phyloP scores from a whole-genome alignment of 1,140 invertebrate genomes.

The Callitettix versicolor region DNA sequence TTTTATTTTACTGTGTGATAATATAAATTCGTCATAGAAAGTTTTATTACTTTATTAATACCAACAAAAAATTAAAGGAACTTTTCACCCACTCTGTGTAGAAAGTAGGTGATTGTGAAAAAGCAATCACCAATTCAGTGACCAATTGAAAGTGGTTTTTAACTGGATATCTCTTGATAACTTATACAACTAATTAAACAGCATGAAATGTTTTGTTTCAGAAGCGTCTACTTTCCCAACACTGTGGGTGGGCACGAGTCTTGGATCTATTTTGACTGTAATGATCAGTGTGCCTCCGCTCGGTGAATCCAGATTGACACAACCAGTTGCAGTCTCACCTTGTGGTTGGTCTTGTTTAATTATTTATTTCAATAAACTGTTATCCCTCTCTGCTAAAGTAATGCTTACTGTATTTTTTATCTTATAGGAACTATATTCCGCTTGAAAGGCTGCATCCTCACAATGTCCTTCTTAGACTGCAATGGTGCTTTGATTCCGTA shows the following conservation, averaged over 20 bases:
- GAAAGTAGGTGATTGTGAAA: too few relatives aligned
- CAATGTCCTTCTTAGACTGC: conserved; percentile 91
- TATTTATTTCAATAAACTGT: not conserved
- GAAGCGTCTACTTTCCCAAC: conserved; percentile 72
- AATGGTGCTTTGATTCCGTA: conserved; percentile 77
- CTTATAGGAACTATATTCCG: conserved; percentile 83
- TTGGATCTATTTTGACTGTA: conserved; percentile 88
- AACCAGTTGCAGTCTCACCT: conserved; percentile 82
- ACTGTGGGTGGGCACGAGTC: conserved; percentile 90
- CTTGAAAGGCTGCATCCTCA: conserved; percentile 84
- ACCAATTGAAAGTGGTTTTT: too few relatives aligned
- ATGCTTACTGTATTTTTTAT: conserved; percentile 21
- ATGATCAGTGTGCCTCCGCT: conserved; percentile 73
- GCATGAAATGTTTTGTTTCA: too few relatives aligned
- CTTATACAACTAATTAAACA: too few relatives aligned
- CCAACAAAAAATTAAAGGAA: too few relatives aligned
- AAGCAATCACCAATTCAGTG: too few relatives aligned
- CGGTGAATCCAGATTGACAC: conserved; percentile 63
- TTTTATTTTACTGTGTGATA: too few relatives aligned
- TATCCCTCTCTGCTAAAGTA: not conserved
- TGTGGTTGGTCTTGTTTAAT: conserved; percentile 52
- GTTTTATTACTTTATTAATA: too few relatives aligned
- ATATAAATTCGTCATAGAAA: too few relatives aligned
- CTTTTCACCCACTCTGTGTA: too few relatives aligned
- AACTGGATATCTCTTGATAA: too few relatives aligned